These are phyloP conservation scores for Thelaira solivaga DNA, from an alignment of 2,888 invertebrate species.

Conservation along the genomic window DNA sequence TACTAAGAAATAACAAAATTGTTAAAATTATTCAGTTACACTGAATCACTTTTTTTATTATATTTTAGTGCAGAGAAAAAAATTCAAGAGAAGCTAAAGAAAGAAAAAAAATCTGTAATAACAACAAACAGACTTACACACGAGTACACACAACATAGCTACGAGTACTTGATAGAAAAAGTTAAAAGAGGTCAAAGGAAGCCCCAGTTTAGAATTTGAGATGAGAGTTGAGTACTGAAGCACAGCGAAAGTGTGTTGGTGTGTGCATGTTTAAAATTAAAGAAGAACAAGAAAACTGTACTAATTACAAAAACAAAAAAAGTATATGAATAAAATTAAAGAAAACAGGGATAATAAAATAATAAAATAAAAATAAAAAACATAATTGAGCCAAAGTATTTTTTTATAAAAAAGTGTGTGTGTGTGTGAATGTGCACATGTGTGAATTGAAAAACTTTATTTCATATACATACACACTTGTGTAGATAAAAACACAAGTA, in stretches of 20 bases:
- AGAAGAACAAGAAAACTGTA: conserved; percentile 6
- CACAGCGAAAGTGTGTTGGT: neutral
- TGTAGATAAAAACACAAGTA: too few species aligned
- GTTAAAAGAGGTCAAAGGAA: conserved; percentile 64
- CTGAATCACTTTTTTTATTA: neutral
- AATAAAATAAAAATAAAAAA: neutral
- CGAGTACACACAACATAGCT: neutral
- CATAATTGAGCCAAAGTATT: too few species aligned
- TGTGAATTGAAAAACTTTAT: too few species aligned
- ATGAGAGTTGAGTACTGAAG: conserved; percentile 43
- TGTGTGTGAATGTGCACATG: too few species aligned
- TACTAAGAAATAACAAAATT: conserved; percentile 19
- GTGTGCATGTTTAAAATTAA: conserved; percentile 21
- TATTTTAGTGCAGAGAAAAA: conserved; percentile 25
- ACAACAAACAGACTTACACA: conserved; percentile 7
- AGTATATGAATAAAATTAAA: neutral
- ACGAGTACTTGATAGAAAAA: conserved; percentile 38
- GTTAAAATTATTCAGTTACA: conserved; percentile 3
- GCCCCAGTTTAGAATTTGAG: conserved; percentile 48
- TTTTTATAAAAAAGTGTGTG: too few species aligned
- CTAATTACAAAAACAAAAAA: conserved; percentile 3
- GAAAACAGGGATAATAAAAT: neutral
- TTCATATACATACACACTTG: too few species aligned
- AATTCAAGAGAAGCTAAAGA: conserved; percentile 29
- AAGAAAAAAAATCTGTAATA: neutral